Evolutionary conservation across 2,797 vertebrate species (phyloP).

Genomic region (Sebastes itinus): DNA sequence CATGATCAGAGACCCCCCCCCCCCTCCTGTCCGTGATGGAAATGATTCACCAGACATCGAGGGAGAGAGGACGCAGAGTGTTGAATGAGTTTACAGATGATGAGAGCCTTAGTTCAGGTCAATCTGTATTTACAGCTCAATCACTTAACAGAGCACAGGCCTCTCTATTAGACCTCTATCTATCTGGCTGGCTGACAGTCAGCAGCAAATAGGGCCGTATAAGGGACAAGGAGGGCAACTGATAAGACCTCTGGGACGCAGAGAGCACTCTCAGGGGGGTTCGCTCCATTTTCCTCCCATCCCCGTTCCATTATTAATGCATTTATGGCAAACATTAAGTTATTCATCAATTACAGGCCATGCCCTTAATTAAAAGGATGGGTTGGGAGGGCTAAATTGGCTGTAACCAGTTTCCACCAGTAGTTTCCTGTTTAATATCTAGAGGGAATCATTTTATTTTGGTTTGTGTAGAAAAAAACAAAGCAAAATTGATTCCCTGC

Average conservation of each 20-base stretch:
- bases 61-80: slow-evolving; percentile 61
- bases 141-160: slow-evolving; percentile 68
- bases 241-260: slow-evolving; percentile 68
- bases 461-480: not conserved
- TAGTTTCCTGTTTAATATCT: not conserved
- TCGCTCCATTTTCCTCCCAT: slow-evolving; percentile 36
- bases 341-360: slow-evolving; percentile 31
- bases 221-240: slow-evolving; percentile 64
- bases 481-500: not conserved
- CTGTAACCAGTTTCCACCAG: not conserved
- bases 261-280: slow-evolving; percentile 30
- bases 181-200: slow-evolving; percentile 69
- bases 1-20: slow-evolving; percentile 39
- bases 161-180: slow-evolving; percentile 74
- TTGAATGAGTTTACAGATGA: slow-evolving; percentile 79
- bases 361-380: slow-evolving; percentile 21
- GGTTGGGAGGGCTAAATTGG: not conserved
- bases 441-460: not conserved
- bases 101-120: slow-evolving; percentile 85
- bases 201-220: slow-evolving; percentile 54
- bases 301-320: slow-evolving; percentile 27
- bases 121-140: slow-evolving; percentile 82
- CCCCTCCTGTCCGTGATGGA: slow-evolving; percentile 32
- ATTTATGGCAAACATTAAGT: slow-evolving; percentile 45
- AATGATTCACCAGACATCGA: slow-evolving; percentile 57